Conservation (phyloP, 2,888 invertebrate species). For the Epinotia ramella region DNA sequence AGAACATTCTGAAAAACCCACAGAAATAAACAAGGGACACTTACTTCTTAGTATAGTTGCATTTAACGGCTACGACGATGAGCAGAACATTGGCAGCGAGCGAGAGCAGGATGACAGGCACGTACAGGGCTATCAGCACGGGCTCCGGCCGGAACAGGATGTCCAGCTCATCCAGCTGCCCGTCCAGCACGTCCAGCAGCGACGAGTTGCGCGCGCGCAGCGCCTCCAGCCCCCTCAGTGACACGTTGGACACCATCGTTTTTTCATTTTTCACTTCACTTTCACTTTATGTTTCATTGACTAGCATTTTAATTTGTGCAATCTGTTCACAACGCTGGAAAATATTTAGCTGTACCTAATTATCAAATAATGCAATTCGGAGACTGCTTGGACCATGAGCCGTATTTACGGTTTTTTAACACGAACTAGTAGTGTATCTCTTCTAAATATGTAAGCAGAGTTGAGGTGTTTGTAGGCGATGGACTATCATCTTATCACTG, state of each 20-base stretch:
- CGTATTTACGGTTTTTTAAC: not conserved
- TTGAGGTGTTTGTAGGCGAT: too few species aligned
- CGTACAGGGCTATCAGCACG: constrained; percentile 86
- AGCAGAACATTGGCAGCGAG: constrained; percentile 87
- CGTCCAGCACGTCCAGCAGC: constrained; percentile 10
- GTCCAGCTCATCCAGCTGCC: constrained; percentile 59
- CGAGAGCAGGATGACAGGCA: constrained; percentile 87
- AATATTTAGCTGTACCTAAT: not conserved
- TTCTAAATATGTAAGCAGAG: too few species aligned
- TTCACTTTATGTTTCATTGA: not conserved
- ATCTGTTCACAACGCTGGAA: not conserved
- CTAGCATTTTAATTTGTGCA: not conserved
- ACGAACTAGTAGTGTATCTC: too few species aligned
- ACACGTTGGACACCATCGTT: constrained; percentile 54
- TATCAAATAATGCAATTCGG: too few species aligned
- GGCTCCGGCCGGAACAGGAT: constrained; percentile 76
- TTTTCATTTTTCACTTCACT: constrained; percentile 46
- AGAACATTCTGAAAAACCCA: too few species aligned
- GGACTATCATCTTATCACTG: too few species aligned
- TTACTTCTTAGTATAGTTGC: constrained; percentile 89
- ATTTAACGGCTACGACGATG: constrained; percentile 88
- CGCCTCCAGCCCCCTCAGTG: constrained; percentile 48
- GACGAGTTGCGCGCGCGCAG: constrained; percentile 53
- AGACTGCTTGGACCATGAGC: not conserved
- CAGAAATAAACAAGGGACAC: constrained; percentile 50